Conservation (phyloP, 2,888 invertebrate species). For the Cantharis rufa region DNA sequence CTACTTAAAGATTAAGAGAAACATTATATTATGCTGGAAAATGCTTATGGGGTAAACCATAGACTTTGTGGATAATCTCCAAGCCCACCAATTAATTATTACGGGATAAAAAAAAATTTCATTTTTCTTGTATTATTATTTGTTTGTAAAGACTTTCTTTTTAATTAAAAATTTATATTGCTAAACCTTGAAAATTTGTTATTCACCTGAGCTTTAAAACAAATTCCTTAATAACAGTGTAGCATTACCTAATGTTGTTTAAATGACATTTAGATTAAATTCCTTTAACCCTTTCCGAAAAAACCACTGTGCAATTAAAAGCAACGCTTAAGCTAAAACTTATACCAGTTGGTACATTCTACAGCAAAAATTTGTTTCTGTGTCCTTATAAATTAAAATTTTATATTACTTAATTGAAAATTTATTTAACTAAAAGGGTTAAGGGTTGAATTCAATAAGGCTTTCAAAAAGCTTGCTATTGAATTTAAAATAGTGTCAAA, state of each 20-base stretch:
- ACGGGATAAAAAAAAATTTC: not conserved
- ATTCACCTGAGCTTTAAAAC: slow-evolving; percentile 31
- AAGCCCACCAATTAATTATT: not conserved
- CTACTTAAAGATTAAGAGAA: not conserved
- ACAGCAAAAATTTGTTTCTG: slow-evolving; percentile 10
- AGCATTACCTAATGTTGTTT: slow-evolving; percentile 42
- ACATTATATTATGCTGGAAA: not conserved
- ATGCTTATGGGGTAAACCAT: not conserved
- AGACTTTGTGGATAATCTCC: not conserved
- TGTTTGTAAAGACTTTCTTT: slow-evolving; percentile 4
- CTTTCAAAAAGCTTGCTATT: not conserved
- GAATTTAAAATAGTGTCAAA: not conserved
- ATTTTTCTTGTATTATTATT: not conserved
- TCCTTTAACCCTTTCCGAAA: slow-evolving; percentile 44
- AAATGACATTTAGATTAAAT: slow-evolving; percentile 52
- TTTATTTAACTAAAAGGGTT: not conserved
- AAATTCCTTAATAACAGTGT: slow-evolving; percentile 31
- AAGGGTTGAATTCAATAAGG: not conserved
- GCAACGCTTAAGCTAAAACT: slow-evolving; percentile 33
- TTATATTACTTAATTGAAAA: not conserved
- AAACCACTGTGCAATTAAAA: slow-evolving; percentile 42
- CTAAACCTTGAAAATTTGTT: slow-evolving; percentile 24
- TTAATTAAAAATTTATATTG: slow-evolving; percentile 27
- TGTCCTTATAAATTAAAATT: not conserved
- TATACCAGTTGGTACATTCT: slow-evolving; percentile 25